Evolutionary conservation across 2,888 invertebrate genomes (phyloP), one percentile per base, ranked within the genome.

Genomic region (Ametastegia equiseti): DNA sequence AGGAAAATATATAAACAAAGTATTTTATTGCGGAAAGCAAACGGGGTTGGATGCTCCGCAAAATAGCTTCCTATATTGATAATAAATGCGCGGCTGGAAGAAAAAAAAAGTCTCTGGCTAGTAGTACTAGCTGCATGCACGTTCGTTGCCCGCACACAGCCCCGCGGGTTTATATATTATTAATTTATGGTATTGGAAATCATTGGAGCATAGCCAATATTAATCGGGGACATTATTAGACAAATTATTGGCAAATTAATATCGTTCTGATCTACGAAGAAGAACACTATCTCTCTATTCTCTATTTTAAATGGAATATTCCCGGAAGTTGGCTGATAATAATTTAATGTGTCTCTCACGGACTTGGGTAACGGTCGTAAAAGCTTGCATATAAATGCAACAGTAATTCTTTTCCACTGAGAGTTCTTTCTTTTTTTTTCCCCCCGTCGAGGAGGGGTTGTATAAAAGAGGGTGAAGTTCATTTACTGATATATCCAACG

Each of bases 121-220:
- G 27, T 71, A 30, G 36, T 39, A n/a, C 65, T 67, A 39, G 36
- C 36, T 36, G 30, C 27, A 71, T 47, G 42, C 71, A 45, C 47
- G 71, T 11, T 39, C 67, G 5, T 15, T 67, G 15, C 30, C 30
- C 11, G 27, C 27, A 27, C 71, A 47, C 71, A 47, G 71, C 71
- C 45, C 71, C 45, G 19, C 71, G 71, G 71, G 54, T 54, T 75
- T 75, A n/a, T n/a, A n/a, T n/a, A 54, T 54, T 75, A 75, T 75
- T 75, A 75, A 75, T 75, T 75, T 75, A 75, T 75, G 75, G 60
- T 78, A 57, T 78, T 63, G 78, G 63, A 42, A 78, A 78, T 78
- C 78, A 42, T 27, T 42, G 78, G 36, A 60, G 63, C 78, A 42
- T 13, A 60, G 63, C 63, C 63, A 78, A 78, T 78, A 78, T 78